Evolutionary conservation across 2,113 vertebrate species (phyloP).

Genomic region (Anarrhichthys ocellatus): DNA sequence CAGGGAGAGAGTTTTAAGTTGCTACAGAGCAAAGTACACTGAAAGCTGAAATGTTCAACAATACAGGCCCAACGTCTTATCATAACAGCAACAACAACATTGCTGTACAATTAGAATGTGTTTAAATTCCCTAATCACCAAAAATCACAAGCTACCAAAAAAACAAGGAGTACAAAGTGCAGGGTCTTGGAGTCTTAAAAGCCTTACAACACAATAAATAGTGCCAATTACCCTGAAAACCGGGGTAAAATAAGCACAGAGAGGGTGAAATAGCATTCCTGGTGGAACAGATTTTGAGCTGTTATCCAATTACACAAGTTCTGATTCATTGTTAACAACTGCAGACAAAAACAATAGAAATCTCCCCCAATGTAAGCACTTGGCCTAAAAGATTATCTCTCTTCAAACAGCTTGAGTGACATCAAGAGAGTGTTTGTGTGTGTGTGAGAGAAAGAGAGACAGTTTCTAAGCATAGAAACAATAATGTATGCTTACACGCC

Average conservation of each 20-base stretch:
- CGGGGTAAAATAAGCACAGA: background rate
- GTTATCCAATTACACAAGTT: conserved; percentile 50
- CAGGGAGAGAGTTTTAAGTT: background rate
- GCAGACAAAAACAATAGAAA: conserved; percentile 34
- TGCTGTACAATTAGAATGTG: background rate
- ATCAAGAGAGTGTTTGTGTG: conserved; percentile 22
- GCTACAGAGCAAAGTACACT: background rate
- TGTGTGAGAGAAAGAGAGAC: background rate
- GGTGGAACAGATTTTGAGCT: conserved; percentile 24
- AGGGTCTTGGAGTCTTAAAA: conserved; percentile 34
- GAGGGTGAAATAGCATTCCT: conserved; percentile 40
- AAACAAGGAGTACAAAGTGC: conserved; percentile 49
- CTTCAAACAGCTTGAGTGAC: conserved; percentile 7
- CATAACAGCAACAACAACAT: background rate
- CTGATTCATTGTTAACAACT: conserved; percentile 35
- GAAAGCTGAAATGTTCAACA: background rate
- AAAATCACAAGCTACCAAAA: conserved; percentile 14
- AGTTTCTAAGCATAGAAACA: conserved; percentile 18
- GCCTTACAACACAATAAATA: conserved; percentile 33
- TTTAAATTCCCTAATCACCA: conserved; percentile 23
- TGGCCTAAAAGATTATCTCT: conserved; percentile 28
- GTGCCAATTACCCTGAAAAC: conserved; percentile 24
- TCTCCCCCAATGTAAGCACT: conserved; percentile 11
- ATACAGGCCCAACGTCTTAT: background rate
- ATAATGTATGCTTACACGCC: background rate